Evolutionary conservation across 2,888 invertebrate genomes (phyloP).

Genomic region (Criorhina ranunculi): DNA sequence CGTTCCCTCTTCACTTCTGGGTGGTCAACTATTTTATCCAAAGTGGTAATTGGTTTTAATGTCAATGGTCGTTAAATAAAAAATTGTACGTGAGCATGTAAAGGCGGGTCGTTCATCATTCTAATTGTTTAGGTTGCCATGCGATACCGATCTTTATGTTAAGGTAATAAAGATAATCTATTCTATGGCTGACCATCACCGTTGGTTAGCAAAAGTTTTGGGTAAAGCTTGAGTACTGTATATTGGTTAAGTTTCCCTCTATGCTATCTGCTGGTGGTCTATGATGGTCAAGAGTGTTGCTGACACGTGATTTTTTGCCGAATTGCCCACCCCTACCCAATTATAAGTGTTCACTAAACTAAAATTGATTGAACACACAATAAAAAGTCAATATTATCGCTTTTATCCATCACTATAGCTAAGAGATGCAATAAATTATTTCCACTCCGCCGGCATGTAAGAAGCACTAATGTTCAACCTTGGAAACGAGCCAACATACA

Average conservation of each 20-base stretch:
- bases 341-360: too few species aligned
- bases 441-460: background rate
- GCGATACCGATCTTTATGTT: conserved; percentile 44
- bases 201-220: background rate
- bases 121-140: conserved; percentile 34
- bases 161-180: conserved; percentile 29
- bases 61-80: conserved; percentile 23
- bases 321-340: too few species aligned
- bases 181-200: background rate
- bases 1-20: background rate
- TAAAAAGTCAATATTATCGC: conserved; percentile 15
- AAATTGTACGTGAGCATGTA: conserved; percentile 24
- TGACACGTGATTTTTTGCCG: too few species aligned
- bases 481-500: conserved; percentile 23
- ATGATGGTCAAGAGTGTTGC: too few species aligned
- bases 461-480: conserved; percentile 4
- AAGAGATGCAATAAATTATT: conserved; percentile 16
- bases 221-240: background rate
- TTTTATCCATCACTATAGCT: conserved; percentile 1
- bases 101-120: conserved; percentile 14
- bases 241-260: too few species aligned
- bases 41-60: conserved; percentile 23
- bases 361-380: too few species aligned
- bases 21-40: conserved; percentile 16
- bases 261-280: too few species aligned